These are phyloP conservation scores for Pungitius pungitius DNA, from an alignment of 2,113 vertebrate species.

Conservation along the genomic window DNA sequence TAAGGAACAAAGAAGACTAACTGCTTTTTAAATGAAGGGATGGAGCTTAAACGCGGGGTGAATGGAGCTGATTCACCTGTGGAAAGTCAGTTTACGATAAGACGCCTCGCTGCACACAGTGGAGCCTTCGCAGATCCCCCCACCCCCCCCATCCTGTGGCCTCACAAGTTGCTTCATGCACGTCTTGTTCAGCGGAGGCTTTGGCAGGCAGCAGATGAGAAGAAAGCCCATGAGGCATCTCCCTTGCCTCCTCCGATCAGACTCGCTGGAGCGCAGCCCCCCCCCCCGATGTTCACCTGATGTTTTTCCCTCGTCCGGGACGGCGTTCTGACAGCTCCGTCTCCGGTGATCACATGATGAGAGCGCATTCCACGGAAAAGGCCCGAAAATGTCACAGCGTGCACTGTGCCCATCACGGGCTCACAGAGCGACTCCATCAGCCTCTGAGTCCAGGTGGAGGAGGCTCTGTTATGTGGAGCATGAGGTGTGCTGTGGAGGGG, in stretches of 20 bases:
- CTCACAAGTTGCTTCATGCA: slow-evolving; percentile 53
- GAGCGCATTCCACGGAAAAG: slow-evolving; percentile 25
- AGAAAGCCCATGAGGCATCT: slow-evolving; percentile 31
- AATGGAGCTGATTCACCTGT: slow-evolving; percentile 5
- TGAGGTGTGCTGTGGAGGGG: slow-evolving; percentile 3
- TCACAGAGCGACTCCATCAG: slow-evolving; percentile 47
- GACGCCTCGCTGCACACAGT: slow-evolving; percentile 4
- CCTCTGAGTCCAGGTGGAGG: slow-evolving; percentile 36
- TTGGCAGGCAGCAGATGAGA: slow-evolving; percentile 27
- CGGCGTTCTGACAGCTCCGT: slow-evolving; percentile 47
- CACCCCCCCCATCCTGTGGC: too few species aligned
- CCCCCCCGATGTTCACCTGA: slow-evolving; percentile 32
- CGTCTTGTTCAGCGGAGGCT: slow-evolving; percentile 25
- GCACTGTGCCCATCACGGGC: too few species aligned
- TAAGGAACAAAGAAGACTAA: background rate
- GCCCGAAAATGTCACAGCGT: slow-evolving; percentile 51
- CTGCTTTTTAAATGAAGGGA: slow-evolving; percentile 1
- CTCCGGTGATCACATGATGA: slow-evolving; percentile 41
- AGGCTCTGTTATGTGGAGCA: slow-evolving; percentile 5
- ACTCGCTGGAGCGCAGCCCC: slow-evolving; percentile 25
- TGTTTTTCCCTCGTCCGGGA: slow-evolving; percentile 35
- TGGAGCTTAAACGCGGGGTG: slow-evolving; percentile 14
- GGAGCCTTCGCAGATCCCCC: slow-evolving; percentile 13
- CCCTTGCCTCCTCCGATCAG: slow-evolving; percentile 1
- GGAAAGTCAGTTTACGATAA: slow-evolving; percentile 32